phyloP scores from a whole-genome alignment of 2,113 vertebrate species.

The Psophia crepitans region DNA sequence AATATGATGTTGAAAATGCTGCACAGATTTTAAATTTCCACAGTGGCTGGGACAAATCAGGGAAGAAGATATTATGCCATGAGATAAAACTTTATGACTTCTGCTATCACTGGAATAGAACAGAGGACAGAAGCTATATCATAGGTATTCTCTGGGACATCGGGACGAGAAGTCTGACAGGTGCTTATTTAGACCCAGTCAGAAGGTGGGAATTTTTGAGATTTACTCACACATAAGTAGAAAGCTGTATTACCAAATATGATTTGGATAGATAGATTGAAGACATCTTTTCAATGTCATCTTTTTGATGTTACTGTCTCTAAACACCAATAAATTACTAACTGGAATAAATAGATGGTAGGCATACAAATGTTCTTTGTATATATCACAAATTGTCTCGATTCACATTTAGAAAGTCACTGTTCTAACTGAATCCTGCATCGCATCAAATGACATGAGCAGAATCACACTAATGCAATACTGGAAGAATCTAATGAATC shows the following conservation, averaged over 20 bases:
- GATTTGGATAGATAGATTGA: background rate
- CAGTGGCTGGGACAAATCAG: background rate
- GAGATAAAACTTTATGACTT: background rate
- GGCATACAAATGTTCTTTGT: background rate
- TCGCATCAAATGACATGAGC: background rate
- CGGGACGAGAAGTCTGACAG: background rate
- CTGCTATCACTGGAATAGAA: background rate
- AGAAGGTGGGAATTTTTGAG: background rate
- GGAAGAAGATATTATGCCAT: background rate
- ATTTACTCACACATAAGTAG: background rate
- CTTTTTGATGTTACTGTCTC: background rate
- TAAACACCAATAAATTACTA: background rate
- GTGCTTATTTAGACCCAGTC: background rate
- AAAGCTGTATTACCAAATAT: background rate
- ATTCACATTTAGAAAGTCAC: background rate
- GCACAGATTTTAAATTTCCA: background rate
- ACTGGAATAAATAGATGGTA: background rate
- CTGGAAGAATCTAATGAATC: background rate
- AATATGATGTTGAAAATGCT: background rate
- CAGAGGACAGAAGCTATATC: background rate
- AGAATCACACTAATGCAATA: background rate
- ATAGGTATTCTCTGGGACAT: background rate
- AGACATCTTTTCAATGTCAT: background rate
- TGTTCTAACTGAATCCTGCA: background rate
- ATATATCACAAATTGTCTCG: background rate